Percentiles rank a stretch among this genome's conserved stretches.
Evolutionary conservation across 2,113 vertebrate genomes (phyloP).

Genomic region (Burhinus oedicnemus): DNA sequence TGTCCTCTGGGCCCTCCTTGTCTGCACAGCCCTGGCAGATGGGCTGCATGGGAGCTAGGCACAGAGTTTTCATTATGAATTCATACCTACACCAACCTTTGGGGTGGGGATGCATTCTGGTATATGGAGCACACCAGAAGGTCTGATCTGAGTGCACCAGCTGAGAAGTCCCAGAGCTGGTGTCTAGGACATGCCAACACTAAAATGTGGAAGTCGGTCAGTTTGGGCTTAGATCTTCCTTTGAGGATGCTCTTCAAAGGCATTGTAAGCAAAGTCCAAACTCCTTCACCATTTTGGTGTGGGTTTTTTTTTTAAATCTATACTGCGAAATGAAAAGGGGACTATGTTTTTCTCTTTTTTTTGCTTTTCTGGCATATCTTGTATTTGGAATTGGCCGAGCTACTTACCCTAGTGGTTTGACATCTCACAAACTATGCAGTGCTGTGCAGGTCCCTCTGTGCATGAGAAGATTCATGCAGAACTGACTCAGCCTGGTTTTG

Average conservation of each 20-base stretch:
- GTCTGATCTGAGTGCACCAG: background rate
- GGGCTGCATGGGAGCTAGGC: background rate
- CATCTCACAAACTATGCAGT: background rate
- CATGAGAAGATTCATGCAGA: background rate
- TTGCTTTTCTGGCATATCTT: background rate
- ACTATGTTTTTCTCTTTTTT: background rate
- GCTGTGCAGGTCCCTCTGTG: background rate
- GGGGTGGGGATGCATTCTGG: background rate
- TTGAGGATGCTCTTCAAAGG: background rate
- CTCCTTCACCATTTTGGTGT: background rate
- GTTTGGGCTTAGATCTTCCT: background rate
- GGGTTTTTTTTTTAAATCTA: background rate
- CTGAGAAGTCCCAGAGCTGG: background rate
- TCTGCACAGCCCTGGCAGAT: background rate
- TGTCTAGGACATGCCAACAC: background rate
- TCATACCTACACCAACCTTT: background rate
- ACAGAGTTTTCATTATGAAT: background rate
- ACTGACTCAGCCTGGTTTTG: background rate
- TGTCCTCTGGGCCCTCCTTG: background rate
- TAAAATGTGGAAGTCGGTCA: background rate
- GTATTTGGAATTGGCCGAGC: background rate
- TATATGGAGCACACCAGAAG: background rate
- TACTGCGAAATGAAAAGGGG: background rate
- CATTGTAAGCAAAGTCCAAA: background rate
- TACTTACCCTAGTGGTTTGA: background rate